Base-by-base conservation (phyloP, 2,888 invertebrate species). In the Chalcosyrphus nemorum region DNA sequence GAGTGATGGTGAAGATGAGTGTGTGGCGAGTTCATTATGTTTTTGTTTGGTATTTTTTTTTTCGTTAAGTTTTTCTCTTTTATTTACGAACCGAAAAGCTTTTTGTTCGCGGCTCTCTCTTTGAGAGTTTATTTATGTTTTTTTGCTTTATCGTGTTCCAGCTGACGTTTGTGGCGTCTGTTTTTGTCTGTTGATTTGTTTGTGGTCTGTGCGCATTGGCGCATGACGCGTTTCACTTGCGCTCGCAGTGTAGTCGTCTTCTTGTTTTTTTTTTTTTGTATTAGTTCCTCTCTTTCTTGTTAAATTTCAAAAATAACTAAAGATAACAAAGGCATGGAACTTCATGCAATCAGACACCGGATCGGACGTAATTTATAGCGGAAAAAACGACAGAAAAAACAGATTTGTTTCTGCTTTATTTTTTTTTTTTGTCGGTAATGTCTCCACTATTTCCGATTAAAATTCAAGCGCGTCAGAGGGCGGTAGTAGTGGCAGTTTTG, bases 301-400 rank as follows among this genome's bases (percentile, higher is more conserved):
- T 38, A 59, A 66, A 59, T 72, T 5, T 68, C 50, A 57, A 68
- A 82, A 77, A 77, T 68, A 84, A 24, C 57, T 13, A 57, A 56
- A 50, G 65, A 84, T 68, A 84, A 84, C 71, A 66, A 77, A 59
- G 65, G 61, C 78, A 74, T 75, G 84, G 80, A 74, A 17, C 38
- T 63, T 61, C 66, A 56, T 72, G 82, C 72, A 82, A 84, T 84
- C 84, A 80, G 70, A 84, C 74, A 65, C 84, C 72, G 68, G 45
- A 82, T 63, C 78, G 78, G 78, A 68, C 72, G 82, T 82, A 68
- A 78, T 74, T 82, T 82, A 82, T 72, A 78, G 72, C 61, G n/a
- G 57, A 29, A 66, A n/a, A 72, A 77, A 61, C 21, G 61, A 59
- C 17, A 45, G 45, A 59, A 52, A 43, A 52, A 43, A 38, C 50